Base-by-base conservation (phyloP, 2,113 vertebrate species). In the Phyllopteryx taeniolatus region DNA sequence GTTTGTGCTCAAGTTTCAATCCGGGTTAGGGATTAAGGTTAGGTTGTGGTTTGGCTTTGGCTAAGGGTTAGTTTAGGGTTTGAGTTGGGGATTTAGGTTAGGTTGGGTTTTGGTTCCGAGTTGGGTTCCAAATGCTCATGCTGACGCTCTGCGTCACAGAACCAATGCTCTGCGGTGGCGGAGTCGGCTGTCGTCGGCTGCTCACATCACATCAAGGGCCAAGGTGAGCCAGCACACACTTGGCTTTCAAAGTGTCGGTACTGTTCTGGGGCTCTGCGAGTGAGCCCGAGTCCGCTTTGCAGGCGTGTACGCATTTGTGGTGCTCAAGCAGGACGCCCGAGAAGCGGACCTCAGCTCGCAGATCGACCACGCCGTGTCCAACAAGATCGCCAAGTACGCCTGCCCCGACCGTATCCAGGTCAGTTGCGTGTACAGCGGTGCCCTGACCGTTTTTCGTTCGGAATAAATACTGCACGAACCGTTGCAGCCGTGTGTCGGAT, bases 371-470 rank as follows among this genome's bases (percentile, higher is more conserved):
- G 83, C 86, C 33, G 89, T 94, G 3, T 91, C 93, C 1, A 80
- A 86, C 71, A 93, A 90, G 76, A 95, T 93, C 0, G 92, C 94
- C 0, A 94, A 95, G 70, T 94, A 94, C 0, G 93, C 93, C 4
- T 87, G 79, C 83, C 93, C 93, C 0, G 94, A 94, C 66, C 85
- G 79, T 9, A 27, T 94, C 73, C 93, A 94, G 93, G 93, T 95
- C 89, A 66, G 10, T 68, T 8, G 8, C 11, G 39, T 12, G 8
- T 5, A n/a, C 27, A 27, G 27, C 27, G 27, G 27, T 27, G 27
- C 27, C 27, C 27, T 27, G 27, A 27, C 27, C 1, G 27, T 27
- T 27, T 27, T 27, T 27, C n/a, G 27, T 27, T 27, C 27, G 1
- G 27, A 27, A 27, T 27, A 27, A 27, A 27, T 27, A 27, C 27